Evolutionary conservation across 2,888 invertebrate genomes (phyloP).

Genomic region (Papilio gigon): DNA sequence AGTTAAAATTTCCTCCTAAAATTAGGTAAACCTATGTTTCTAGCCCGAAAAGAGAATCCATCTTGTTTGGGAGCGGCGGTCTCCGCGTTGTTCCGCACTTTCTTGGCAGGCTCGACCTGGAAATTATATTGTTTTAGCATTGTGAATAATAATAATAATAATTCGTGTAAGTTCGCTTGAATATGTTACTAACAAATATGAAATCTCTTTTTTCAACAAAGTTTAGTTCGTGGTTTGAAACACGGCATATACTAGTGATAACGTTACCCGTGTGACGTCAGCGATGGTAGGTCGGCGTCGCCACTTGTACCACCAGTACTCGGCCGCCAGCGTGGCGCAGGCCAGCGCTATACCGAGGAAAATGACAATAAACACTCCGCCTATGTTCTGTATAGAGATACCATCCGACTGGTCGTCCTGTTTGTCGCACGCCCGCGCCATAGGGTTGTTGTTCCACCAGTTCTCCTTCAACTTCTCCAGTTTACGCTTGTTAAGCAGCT

Average conservation of each 20-base stretch:
- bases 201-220: too few relatives aligned
- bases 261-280: conserved; percentile 82
- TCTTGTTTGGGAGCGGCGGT: conserved; percentile 51
- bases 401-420: conserved; percentile 97
- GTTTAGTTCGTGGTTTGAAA: conserved; percentile 2
- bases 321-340: conserved; percentile 94
- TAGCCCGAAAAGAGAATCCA: conserved; percentile 64
- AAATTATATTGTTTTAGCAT: conserved; percentile 47
- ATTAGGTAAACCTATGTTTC: conserved; percentile 62
- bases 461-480: conserved; percentile 96
- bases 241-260: not conserved
- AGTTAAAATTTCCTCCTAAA: conserved; percentile 70
- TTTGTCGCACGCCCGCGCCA: conserved; percentile 89
- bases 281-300: conserved; percentile 84
- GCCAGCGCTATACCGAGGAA: conserved; percentile 97
- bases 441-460: conserved; percentile 97
- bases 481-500: conserved; percentile 94
- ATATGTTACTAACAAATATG: too few relatives aligned
- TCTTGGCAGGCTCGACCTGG: conserved; percentile 73
- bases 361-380: conserved; percentile 98
- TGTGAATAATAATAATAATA: too few relatives aligned
- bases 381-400: conserved; percentile 98
- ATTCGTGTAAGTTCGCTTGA: too few relatives aligned
- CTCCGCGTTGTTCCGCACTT: conserved; percentile 57
- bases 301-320: conserved; percentile 97